These are phyloP conservation scores for Drosophila algonquin DNA, from an alignment of 2,888 invertebrate species.

Conservation along the genomic window DNA sequence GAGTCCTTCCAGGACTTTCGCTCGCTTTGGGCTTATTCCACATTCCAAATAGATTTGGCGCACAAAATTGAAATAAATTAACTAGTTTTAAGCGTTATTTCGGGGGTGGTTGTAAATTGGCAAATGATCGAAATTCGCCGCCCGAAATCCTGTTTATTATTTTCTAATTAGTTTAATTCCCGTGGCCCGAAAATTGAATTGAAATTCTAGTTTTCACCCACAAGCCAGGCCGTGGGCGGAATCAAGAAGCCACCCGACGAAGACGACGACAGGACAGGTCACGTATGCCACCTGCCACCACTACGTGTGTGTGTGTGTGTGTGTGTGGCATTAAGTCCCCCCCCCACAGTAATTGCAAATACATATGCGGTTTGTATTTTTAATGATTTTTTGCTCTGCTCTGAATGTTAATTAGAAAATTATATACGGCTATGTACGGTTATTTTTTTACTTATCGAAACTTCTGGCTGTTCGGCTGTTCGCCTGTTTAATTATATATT, in stretches of 20 bases:
- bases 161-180: conserved; percentile 71
- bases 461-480: conserved; percentile 21
- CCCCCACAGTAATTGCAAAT: conserved; percentile 24
- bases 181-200: conserved; percentile 57
- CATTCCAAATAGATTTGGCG: background rate
- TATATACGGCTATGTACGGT: background rate
- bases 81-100: conserved; percentile 59
- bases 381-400: conserved; percentile 33
- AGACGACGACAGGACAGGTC: background rate
- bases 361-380: conserved; percentile 38
- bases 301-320: background rate
- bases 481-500: conserved; percentile 57
- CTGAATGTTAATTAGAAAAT: conserved; percentile 73
- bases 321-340: conserved; percentile 1
- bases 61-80: conserved; percentile 72
- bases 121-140: conserved; percentile 56
- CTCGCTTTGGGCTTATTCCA: no score
- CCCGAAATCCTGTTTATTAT: conserved; percentile 73
- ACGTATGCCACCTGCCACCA: background rate
- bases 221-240: background rate
- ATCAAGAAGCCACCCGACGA: conserved; percentile 14
- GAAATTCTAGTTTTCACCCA: conserved; percentile 41
- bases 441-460: conserved; percentile 23
- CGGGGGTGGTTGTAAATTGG: conserved; percentile 58
- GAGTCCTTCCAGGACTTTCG: no score